phyloP scores from a whole-genome alignment of 2,113 vertebrate genomes.

The Elephantulus edwardii region DNA sequence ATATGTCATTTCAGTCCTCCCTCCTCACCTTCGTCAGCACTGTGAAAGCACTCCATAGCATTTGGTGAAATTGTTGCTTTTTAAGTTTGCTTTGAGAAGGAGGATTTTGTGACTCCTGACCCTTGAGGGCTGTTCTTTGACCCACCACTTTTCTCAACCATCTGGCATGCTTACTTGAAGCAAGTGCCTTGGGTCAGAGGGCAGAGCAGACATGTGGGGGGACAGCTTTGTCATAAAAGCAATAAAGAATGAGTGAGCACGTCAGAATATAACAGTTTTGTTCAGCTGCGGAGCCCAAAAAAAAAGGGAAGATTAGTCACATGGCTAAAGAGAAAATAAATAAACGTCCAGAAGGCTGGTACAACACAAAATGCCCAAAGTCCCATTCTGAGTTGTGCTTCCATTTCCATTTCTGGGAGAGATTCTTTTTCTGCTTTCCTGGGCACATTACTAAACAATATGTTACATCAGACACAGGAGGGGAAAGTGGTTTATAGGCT shows the following conservation, averaged over 20 bases:
- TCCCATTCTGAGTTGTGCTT: conserved; percentile 42
- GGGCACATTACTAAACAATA: conserved; percentile 68
- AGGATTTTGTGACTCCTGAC: conserved; percentile 81
- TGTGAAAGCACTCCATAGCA: conserved; percentile 75
- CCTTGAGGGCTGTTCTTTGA: conserved; percentile 81
- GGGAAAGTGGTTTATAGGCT: conserved; percentile 66
- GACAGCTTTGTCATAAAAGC: conserved; percentile 83
- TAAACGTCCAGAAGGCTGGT: conserved; percentile 29
- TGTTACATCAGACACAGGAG: conserved; percentile 57
- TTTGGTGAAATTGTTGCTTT: conserved; percentile 83
- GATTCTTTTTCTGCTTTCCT: conserved; percentile 67
- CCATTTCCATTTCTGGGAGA: conserved; percentile 58
- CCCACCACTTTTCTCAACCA: conserved; percentile 84
- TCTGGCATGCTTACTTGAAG: conserved; percentile 89
- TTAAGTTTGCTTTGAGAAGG: conserved; percentile 82
- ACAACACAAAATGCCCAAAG: conserved; percentile 53
- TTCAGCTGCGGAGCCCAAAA: conserved; percentile 75
- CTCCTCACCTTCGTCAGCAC: conserved; percentile 47
- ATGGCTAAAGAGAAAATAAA: conserved; percentile 76
- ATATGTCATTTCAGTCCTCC: conserved; percentile 51
- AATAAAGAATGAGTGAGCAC: conserved; percentile 76
- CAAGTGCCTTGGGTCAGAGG: conserved; percentile 85
- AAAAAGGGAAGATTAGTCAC: conserved; percentile 72
- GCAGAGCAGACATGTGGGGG: conserved; percentile 84
- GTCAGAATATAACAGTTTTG: conserved; percentile 77